Evolutionary conservation across 2,888 invertebrate species (phyloP).

Genomic region (Aquatica leii): DNA sequence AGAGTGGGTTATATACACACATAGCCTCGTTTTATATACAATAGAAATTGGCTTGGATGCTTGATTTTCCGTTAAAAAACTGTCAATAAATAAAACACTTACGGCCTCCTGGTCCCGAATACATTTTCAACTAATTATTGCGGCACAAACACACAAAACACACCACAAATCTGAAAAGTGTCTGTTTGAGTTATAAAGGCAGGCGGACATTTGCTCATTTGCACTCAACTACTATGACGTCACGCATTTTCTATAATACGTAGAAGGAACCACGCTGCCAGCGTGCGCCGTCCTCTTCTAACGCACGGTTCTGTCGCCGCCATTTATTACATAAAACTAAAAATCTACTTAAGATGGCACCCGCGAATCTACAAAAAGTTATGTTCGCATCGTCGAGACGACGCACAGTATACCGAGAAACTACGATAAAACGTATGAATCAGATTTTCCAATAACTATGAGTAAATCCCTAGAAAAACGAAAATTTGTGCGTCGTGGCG

Average conservation of each 20-base stretch:
- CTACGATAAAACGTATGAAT: no score
- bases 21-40: constrained; percentile 1
- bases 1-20: neutral
- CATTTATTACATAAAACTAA: neutral
- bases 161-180: constrained; percentile 57
- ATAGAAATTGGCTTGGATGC: no score
- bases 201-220: constrained; percentile 63
- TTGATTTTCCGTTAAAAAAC: no score
- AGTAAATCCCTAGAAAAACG: constrained; percentile 17
- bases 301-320: no score
- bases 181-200: constrained; percentile 55
- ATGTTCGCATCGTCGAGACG: neutral
- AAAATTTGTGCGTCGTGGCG: constrained; percentile 20
- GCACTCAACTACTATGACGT: constrained; percentile 58
- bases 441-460: constrained; percentile 16
- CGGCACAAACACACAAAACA: constrained; percentile 58
- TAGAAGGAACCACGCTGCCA: constrained; percentile 7
- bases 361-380: no score
- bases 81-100: constrained; percentile 50
- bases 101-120: constrained; percentile 60
- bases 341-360: neutral
- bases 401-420: neutral
- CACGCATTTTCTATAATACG: constrained; percentile 38
- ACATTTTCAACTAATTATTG: constrained; percentile 55
- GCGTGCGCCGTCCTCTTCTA: neutral